phyloP scores from a whole-genome alignment of 1,140 invertebrate genomes.

The Drosophila subpulchrella region DNA sequence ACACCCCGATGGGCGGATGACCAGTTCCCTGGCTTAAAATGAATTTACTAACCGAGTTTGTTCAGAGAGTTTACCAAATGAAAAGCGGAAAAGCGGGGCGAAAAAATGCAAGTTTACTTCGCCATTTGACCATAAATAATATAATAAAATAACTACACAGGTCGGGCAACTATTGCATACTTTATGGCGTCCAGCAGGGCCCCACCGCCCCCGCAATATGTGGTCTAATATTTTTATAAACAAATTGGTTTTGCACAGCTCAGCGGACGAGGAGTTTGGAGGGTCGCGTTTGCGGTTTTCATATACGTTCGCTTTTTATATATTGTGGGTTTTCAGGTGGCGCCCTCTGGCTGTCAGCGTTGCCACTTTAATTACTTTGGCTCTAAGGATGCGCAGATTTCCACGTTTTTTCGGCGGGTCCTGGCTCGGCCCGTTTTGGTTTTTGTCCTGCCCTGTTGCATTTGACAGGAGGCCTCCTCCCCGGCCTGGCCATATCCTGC shows the following conservation, averaged over 20 bases:
- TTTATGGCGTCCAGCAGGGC: conserved; percentile 51
- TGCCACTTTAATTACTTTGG: conserved; percentile 77
- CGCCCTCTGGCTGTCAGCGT: conserved; percentile 47
- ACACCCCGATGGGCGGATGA: background rate
- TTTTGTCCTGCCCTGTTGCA: conserved; percentile 63
- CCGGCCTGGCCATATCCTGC: conserved; percentile 19
- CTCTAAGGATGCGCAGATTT: conserved; percentile 67
- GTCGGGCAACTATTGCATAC: conserved; percentile 75
- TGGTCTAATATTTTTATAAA: conserved; percentile 77
- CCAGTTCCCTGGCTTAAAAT: conserved; percentile 46
- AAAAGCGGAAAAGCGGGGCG: conserved; percentile 10
- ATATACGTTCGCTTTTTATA: conserved; percentile 16
- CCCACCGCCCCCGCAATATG: conserved; percentile 25
- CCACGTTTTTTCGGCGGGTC: conserved; percentile 20
- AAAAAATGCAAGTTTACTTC: conserved; percentile 55
- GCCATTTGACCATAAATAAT: conserved; percentile 81
- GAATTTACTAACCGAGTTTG: conserved; percentile 80
- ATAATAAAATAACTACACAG: conserved; percentile 83
- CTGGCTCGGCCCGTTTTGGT: conserved; percentile 5
- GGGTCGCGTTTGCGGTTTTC: conserved; percentile 41
- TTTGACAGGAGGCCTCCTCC: conserved; percentile 54
- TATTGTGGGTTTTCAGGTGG: conserved; percentile 20
- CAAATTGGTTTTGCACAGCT: conserved; percentile 74
- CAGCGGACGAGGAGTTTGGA: conserved; percentile 3
- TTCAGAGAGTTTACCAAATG: conserved; percentile 33